These are phyloP conservation scores for Sus scrofa DNA, from an alignment of 2,113 vertebrate genomes.

Conservation along the genomic window DNA sequence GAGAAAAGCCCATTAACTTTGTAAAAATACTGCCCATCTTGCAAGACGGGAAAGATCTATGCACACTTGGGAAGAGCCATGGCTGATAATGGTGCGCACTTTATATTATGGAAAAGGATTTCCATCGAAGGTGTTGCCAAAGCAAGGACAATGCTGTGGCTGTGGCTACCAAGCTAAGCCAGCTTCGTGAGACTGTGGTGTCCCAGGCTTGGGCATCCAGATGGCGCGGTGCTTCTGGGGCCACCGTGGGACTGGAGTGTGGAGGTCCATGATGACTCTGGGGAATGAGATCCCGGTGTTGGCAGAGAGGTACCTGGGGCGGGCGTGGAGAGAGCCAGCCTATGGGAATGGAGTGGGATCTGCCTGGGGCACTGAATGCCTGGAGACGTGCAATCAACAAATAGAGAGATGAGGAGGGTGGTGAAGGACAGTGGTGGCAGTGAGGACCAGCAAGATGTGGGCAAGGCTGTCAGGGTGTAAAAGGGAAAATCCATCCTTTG, in stretches of 20 bases:
- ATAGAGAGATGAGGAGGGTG: neutral
- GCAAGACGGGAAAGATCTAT: neutral
- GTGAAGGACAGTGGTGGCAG: neutral
- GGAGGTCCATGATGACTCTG: neutral
- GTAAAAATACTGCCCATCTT: neutral
- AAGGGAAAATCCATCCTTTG: too few species aligned
- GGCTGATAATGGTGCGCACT: neutral
- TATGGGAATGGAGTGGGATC: neutral
- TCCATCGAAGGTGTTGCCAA: accelerated
- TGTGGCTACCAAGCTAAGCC: neutral
- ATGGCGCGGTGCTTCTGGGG: neutral
- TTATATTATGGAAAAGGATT: neutral
- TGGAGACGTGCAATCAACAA: accelerated
- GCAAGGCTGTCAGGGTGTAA: too few species aligned
- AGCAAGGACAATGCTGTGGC: neutral
- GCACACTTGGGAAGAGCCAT: neutral
- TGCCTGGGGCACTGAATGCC: neutral
- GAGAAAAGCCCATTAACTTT: neutral
- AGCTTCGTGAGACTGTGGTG: neutral
- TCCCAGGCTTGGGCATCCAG: neutral
- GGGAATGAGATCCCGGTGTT: neutral
- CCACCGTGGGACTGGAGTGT: neutral
- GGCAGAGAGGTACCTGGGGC: neutral
- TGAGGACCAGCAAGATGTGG: neutral
- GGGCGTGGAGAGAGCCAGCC: neutral